Percentiles rank a stretch among this genome's conserved stretches.
phyloP scores from a whole-genome alignment of 2,797 vertebrate genomes.

The Sebastolobus alascanus region DNA sequence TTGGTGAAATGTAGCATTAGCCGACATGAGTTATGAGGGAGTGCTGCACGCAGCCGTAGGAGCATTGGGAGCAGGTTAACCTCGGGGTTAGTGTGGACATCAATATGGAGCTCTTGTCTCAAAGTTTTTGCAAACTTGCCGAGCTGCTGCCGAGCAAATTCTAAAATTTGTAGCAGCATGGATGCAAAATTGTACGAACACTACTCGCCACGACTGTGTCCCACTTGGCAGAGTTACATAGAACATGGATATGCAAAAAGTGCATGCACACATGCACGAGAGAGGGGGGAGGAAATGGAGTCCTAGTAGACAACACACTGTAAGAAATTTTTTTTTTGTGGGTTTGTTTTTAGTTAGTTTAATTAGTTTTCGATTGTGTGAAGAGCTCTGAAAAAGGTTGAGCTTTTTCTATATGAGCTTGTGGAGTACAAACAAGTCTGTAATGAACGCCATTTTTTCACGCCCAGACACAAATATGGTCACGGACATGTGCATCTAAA shows the following conservation, averaged over 20 bases:
- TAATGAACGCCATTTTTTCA: slow-evolving; percentile 35
- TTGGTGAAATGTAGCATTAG: slow-evolving; percentile 12
- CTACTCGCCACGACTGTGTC: slow-evolving; percentile 8
- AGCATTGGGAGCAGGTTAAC: slow-evolving; percentile 11
- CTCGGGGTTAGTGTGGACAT: not conserved
- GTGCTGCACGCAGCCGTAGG: not conserved
- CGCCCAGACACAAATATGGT: slow-evolving; percentile 50
- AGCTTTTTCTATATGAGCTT: slow-evolving; percentile 20
- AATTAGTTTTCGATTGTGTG: not conserved
- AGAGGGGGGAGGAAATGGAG: not conserved
- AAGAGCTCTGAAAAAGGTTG: slow-evolving; percentile 16
- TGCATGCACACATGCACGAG: not conserved
- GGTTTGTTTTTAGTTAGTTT: too few relatives aligned
- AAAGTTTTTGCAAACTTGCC: slow-evolving; percentile 16
- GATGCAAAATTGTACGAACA: not conserved
- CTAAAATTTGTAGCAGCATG: not conserved
- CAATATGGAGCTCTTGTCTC: not conserved
- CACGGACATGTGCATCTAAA: slow-evolving; percentile 54
- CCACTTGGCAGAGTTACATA: slow-evolving; percentile 19
- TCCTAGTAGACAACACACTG: not conserved
- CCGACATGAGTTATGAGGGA: slow-evolving; percentile 30
- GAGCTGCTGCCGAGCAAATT: slow-evolving; percentile 3
- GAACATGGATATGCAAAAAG: slow-evolving; percentile 32
- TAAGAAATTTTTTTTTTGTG: slow-evolving; percentile 10
- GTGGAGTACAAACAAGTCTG: slow-evolving; percentile 9